These are phyloP conservation scores for Cynopterus brachyotis DNA, from an alignment of 2,113 vertebrate species.

Conservation along the genomic window DNA sequence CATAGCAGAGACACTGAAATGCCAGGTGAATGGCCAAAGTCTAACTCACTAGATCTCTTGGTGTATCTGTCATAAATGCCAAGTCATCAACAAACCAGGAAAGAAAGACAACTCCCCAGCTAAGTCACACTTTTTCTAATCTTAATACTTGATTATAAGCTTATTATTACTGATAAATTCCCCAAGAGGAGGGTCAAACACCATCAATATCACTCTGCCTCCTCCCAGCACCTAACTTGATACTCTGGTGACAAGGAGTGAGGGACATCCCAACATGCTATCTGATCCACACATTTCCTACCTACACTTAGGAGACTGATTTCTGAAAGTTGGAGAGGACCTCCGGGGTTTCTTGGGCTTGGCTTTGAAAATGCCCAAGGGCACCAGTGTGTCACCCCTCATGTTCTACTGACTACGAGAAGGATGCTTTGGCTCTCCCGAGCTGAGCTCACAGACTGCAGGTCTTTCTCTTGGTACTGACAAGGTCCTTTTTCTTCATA, in stretches of 20 bases:
- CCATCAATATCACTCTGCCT: background rate
- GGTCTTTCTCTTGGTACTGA: background rate
- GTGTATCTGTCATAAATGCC: background rate
- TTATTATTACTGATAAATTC: background rate
- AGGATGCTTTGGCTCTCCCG: background rate
- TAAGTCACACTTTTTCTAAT: background rate
- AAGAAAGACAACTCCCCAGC: background rate
- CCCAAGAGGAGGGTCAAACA: background rate
- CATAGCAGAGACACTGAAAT: background rate
- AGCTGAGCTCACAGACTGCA: background rate
- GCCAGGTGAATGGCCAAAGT: background rate
- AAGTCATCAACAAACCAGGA: conserved; percentile 30
- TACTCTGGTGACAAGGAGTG: background rate
- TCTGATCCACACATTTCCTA: background rate
- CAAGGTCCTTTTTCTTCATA: background rate
- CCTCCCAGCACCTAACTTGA: background rate
- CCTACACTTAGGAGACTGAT: background rate
- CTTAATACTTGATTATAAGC: background rate
- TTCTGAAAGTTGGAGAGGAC: background rate
- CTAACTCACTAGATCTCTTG: conserved; percentile 31
- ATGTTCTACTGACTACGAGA: background rate
- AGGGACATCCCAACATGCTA: background rate
- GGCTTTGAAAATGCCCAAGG: background rate
- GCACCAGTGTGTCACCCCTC: background rate
- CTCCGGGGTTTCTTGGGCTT: background rate